phyloP scores from a whole-genome alignment of 2,797 vertebrate species.

The Aplochiton taeniatus region DNA sequence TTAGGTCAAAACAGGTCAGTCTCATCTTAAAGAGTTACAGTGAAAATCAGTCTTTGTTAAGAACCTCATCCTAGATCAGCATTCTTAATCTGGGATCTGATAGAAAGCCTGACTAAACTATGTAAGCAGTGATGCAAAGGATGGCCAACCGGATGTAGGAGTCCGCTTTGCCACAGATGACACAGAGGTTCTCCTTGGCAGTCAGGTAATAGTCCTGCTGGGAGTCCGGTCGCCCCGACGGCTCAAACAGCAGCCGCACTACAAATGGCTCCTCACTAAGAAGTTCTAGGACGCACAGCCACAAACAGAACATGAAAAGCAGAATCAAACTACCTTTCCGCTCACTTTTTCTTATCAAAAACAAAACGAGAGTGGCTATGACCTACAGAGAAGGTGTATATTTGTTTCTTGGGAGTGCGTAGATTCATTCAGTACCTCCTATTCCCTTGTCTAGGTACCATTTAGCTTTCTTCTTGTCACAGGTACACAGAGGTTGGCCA shows the following conservation, averaged over 20 bases:
- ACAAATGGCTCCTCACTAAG: constrained; percentile 91
- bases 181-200: constrained; percentile 96
- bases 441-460: constrained; percentile 99
- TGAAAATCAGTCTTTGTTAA: no score
- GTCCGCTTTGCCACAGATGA: constrained; percentile 93
- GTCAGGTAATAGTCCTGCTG: constrained; percentile 94
- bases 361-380: no score
- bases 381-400: no score
- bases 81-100: no score
- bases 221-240: constrained; percentile 93
- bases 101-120: no score
- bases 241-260: constrained; percentile 92
- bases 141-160: constrained; percentile 90
- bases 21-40: no score
- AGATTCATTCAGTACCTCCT: constrained; percentile 80
- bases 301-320: background rate
- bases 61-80: no score
- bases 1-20: no score
- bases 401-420: background rate
- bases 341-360: no score
- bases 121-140: background rate
- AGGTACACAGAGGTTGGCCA: constrained; percentile 94
- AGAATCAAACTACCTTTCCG: no score
- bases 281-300: constrained; percentile 73
- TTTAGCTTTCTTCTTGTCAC: constrained; percentile 97